Evolutionary conservation across 1,140 invertebrate species (phyloP).

Genomic region (fruit fly (Drosophila melanogaster)): Release_6_plus_ISO1_MT NC_004354.4:20687501-20688000

Average conservation of each 20-base stretch:
- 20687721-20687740: conserved; percentile 23
- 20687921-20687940: too few species aligned
- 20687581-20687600: conserved; percentile 46
- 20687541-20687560: conserved; percentile 11
- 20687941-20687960: too few species aligned
- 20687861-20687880: too few species aligned
- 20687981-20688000: background rate
- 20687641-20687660: conserved; percentile 24
- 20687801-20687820: conserved; percentile 8
- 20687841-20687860: too few species aligned
- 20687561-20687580: conserved; percentile 22
- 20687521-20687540: conserved; percentile 37
- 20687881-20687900: too few species aligned
- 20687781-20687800: conserved; percentile 70
- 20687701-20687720: conserved; percentile 47
- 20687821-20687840: background rate
- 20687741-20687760: conserved; percentile 19
- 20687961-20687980: background rate
- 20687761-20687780: conserved; percentile 50
- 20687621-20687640: background rate
- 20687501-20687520: conserved; percentile 64
- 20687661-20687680: conserved; percentile 27
- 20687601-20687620: conserved; percentile 7
- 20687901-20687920: too few species aligned
- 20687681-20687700: conserved; percentile 45